These are phyloP conservation scores for Physella acuta DNA, from an alignment of 1,140 invertebrate species.

Conservation along the genomic window DNA sequence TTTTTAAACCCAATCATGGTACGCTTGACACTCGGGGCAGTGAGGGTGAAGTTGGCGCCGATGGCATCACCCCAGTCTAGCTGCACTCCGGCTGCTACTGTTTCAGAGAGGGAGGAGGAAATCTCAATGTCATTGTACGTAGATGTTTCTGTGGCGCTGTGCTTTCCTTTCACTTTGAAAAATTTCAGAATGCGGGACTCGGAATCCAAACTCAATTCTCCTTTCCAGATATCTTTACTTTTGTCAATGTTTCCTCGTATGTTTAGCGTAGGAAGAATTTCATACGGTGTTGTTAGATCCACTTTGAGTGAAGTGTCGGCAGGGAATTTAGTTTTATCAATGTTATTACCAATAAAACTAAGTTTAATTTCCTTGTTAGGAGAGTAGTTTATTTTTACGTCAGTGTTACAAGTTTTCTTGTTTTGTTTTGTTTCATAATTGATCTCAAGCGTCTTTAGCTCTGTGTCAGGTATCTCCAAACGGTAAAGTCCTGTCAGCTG, in stretches of 20 bases:
- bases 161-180: slow-evolving; percentile 3
- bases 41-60: background rate
- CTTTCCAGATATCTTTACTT: slow-evolving; percentile 10
- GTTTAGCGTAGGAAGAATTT: slow-evolving; percentile 7
- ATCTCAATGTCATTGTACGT: slow-evolving; percentile 18
- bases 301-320: slow-evolving; percentile 11
- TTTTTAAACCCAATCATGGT: slow-evolving; percentile 13
- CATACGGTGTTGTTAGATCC: slow-evolving; percentile 20
- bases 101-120: slow-evolving; percentile 11
- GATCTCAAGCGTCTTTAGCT: slow-evolving; percentile 7
- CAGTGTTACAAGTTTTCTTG: background rate
- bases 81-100: slow-evolving; percentile 29
- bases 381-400: slow-evolving; percentile 10
- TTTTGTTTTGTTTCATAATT: background rate
- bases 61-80: slow-evolving; percentile 15
- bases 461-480: slow-evolving; percentile 3
- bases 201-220: background rate
- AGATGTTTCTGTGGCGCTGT: background rate
- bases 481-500: too few relatives aligned
- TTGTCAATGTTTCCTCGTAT: background rate
- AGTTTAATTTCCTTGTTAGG: slow-evolving; percentile 4
- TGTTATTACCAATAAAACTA: background rate
- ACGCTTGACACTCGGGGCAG: slow-evolving; percentile 6
- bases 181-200: background rate
- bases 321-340: slow-evolving; percentile 12